phyloP scores from a whole-genome alignment of 1,140 invertebrate genomes.

The Cydia splendana region DNA sequence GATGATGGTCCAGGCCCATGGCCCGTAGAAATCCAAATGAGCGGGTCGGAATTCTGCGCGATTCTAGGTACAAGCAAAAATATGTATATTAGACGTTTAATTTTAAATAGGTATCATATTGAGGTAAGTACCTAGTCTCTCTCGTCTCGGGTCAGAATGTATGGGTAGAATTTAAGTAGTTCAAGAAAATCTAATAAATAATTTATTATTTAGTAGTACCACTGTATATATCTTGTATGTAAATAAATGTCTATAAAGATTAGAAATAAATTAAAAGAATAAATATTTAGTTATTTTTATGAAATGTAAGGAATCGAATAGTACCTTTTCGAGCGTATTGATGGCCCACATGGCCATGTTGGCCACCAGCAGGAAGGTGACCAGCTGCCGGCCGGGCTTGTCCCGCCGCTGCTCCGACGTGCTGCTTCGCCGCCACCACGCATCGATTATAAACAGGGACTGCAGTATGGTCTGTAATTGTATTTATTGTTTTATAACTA shows the following conservation, averaged over 20 bases:
- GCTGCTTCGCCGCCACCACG: slow-evolving; percentile 85
- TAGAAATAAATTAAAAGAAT: no score
- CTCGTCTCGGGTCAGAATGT: no score
- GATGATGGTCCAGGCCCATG: slow-evolving; percentile 93
- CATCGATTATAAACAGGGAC: slow-evolving; percentile 92
- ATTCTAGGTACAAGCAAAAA: slow-evolving; percentile 74
- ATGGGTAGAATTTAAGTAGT: no score
- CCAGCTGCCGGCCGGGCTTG: slow-evolving; percentile 91
- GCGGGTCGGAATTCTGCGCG: slow-evolving; percentile 89
- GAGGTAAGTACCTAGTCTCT: no score
- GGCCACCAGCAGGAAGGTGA: slow-evolving; percentile 90
- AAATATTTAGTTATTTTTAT: no score
- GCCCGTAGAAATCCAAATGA: slow-evolving; percentile 90
- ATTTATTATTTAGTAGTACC: no score
- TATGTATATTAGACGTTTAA: neutral
- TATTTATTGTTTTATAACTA: neutral
- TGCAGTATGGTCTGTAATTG: slow-evolving; percentile 85
- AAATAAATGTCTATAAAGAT: no score
- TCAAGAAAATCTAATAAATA: no score
- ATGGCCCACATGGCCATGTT: slow-evolving; percentile 94
- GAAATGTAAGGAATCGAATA: no score
- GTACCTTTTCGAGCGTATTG: slow-evolving; percentile 88
- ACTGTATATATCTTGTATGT: no score
- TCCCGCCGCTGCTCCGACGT: slow-evolving; percentile 81
- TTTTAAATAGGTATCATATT: no score